Percentiles rank a stretch among this genome's conserved stretches.
These are phyloP conservation scores for Graphium colonna DNA, from an alignment of 2,888 invertebrate genomes.

Conservation along the genomic window DNA sequence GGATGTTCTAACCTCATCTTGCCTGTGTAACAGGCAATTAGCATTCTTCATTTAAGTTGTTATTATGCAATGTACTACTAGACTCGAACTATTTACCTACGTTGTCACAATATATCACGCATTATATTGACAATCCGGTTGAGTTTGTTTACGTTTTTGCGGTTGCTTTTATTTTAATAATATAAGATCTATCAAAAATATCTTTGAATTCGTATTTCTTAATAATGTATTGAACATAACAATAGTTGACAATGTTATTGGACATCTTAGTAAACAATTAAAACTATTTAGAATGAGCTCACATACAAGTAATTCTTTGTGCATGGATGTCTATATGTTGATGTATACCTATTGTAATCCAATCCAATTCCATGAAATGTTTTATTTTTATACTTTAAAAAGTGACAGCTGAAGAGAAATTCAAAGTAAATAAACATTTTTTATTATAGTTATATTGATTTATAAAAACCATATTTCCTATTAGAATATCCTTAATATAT, in stretches of 20 bases:
- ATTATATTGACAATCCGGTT: background rate
- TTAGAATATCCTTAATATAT: too few species aligned
- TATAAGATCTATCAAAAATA: background rate
- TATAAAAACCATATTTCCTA: too few species aligned
- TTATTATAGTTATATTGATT: too few species aligned
- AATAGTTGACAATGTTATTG: background rate
- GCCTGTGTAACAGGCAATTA: conserved; percentile 52
- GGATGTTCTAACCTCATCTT: conserved; percentile 60
- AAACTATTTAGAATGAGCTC: too few species aligned
- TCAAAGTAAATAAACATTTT: too few species aligned
- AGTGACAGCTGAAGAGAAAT: too few species aligned
- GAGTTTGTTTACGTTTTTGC: conserved; percentile 4
- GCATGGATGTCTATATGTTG: too few species aligned
- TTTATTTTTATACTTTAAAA: too few species aligned
- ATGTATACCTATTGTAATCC: too few species aligned
- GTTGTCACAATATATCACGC: conserved; percentile 3
- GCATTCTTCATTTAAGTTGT: conserved; percentile 51
- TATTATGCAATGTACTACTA: conserved; percentile 53
- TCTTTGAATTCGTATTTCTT: background rate
- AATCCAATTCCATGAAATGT: too few species aligned
- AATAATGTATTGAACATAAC: background rate
- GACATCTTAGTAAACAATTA: too few species aligned
- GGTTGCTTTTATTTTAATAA: background rate
- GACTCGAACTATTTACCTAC: conserved; percentile 4
- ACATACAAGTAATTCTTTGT: too few species aligned